phyloP scores from a whole-genome alignment of 2,113 vertebrate species.

The Microtus oregoni region DNA sequence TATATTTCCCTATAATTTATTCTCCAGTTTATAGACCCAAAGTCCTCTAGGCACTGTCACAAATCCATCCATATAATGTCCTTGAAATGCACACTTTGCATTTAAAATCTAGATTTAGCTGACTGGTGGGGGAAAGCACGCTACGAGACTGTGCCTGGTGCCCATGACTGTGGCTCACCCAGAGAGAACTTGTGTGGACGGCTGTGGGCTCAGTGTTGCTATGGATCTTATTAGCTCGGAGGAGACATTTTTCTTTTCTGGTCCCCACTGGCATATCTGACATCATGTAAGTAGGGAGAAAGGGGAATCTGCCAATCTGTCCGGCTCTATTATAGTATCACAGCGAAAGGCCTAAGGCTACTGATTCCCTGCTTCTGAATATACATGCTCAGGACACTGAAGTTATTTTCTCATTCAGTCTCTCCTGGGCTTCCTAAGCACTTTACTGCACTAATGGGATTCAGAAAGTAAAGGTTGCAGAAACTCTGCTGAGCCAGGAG shows the following conservation, averaged over 20 bases:
- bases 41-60: conserved; percentile 8
- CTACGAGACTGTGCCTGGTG: background rate
- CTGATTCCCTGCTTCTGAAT: background rate
- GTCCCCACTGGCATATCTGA: background rate
- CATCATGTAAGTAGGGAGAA: background rate
- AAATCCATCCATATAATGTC: conserved; percentile 52
- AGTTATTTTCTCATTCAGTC: background rate
- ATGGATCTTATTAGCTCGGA: background rate
- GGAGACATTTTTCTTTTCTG: conserved; percentile 32
- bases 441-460: conserved; percentile 2
- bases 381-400: rapidly evolving
- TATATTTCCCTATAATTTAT: conserved; percentile 63
- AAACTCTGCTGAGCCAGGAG: background rate
- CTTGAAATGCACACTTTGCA: conserved; percentile 59
- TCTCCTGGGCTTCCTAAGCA: conserved; percentile 21
- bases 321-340: background rate
- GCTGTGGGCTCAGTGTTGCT: background rate
- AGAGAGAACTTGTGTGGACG: background rate
- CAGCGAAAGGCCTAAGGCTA: background rate
- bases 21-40: conserved; percentile 24
- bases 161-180: background rate
- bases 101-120: conserved; percentile 55
- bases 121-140: background rate
- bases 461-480: background rate
- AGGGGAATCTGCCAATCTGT: background rate